Evolutionary conservation across 2,888 invertebrate species (phyloP).

Genomic region (Pristionchus maxplancki): DNA sequence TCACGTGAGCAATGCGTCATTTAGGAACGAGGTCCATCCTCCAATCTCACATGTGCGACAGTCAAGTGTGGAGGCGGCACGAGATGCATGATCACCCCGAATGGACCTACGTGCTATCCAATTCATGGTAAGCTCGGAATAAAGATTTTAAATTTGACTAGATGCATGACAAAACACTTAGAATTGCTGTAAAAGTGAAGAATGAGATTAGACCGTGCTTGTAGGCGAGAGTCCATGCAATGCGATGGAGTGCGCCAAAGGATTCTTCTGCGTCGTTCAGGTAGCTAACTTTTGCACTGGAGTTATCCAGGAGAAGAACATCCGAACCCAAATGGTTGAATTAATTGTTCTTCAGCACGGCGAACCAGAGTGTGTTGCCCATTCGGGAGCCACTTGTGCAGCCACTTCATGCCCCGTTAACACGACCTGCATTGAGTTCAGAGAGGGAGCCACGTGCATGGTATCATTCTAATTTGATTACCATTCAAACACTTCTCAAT

Average conservation of each 20-base stretch:
- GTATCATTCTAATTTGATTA: no score
- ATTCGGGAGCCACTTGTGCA: not conserved
- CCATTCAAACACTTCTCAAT: no score
- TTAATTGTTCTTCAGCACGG: not conserved
- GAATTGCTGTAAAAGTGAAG: no score
- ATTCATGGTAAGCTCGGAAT: not conserved
- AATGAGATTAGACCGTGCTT: no score
- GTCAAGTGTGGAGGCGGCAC: not conserved
- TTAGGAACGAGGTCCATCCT: not conserved
- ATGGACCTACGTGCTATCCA: not conserved
- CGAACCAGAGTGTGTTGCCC: not conserved
- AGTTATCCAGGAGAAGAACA: not conserved
- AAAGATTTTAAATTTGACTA: no score
- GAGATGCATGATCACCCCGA: not conserved
- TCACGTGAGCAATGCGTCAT: not conserved
- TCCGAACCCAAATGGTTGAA: not conserved
- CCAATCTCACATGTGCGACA: not conserved
- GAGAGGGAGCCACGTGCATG: not conserved
- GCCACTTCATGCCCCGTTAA: not conserved
- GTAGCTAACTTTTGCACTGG: not conserved
- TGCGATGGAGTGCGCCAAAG: not conserved
- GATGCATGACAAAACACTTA: no score
- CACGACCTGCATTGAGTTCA: conserved; percentile 30
- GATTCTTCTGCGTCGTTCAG: not conserved
- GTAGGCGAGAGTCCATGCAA: not conserved